Evolutionary conservation across 2,113 vertebrate species (phyloP), one percentile per base, ranked within the genome.

Genomic region (Psittacara wagleri): DNA sequence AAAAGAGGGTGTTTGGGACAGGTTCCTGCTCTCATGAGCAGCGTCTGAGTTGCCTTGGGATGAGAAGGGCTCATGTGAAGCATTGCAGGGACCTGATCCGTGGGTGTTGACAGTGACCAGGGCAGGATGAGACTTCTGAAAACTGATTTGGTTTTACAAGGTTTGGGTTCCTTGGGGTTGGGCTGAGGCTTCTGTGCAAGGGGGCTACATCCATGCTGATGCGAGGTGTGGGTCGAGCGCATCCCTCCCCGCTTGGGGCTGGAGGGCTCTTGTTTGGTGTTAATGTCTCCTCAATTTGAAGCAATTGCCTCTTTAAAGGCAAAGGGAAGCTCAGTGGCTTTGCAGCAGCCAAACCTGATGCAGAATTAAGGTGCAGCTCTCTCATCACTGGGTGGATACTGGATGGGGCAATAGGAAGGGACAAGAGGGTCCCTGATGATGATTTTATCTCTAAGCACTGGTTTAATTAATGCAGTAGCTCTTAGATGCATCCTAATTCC

Each of bases 171-270:
- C 33, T 48, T 27, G 4, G 48, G 63, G 35, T 27, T 74, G 24
- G 67, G 17, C 66, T 41, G 82, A 59, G 46, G 64, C 7, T 70
- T 48, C 46, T 19, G 70, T n/a, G 51, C 5, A 4, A 6, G 64
- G 17, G 1, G 64, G 4, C 10, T 33, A 1, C 0, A 0, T 9
- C 64, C 0, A 0, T 31, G 59, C 2, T 0, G 11, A 63, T 37
- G 33, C 2, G 0, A 16, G 1, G 2, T 7, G 24, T 0, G 1
- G 46, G 52, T 43, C 24, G 2, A 46, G 54, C 1, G 1, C 44
- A 3, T 4, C 44, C 43, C 44, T 29, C 52, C 19, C 41, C 13
- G 13, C 25, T 23, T 1, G 0, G 48, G 57, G 44, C 41, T 75
- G 67, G n/a, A 17, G n/a, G 18, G 9, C 2, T 69, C 62, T 41